Evolutionary conservation across 2,113 vertebrate genomes (phyloP).

Genomic region (Urocynchramus pylzowi): DNA sequence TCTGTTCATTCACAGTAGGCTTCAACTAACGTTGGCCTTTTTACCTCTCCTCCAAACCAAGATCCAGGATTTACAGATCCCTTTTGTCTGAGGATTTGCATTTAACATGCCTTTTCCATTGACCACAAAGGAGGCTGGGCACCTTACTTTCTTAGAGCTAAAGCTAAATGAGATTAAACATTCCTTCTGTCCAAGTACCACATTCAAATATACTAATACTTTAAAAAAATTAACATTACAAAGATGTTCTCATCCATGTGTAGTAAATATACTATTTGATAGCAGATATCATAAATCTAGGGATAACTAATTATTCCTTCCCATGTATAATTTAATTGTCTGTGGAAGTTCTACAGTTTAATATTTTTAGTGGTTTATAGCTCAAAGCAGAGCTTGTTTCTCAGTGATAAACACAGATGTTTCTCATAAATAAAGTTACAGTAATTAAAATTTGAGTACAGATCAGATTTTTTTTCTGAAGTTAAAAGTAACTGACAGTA

Average conservation of each 20-base stretch:
- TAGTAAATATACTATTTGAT: not conserved
- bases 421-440: not conserved
- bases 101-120: not conserved
- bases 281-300: not conserved
- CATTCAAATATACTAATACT: not conserved
- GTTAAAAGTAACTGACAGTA: not conserved
- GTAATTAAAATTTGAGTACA: not conserved
- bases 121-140: not conserved
- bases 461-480: not conserved
- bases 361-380: not conserved
- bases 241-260: not conserved
- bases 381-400: not conserved
- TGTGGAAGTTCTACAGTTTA: not conserved
- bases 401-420: slow-evolving; percentile 17
- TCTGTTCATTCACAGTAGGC: not conserved
- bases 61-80: not conserved
- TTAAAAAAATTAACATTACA: not conserved
- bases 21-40: not conserved
- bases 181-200: not conserved
- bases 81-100: not conserved
- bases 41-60: not conserved
- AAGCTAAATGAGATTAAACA: not conserved
- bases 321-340: not conserved
- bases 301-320: not conserved
- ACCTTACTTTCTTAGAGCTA: not conserved